Conservation (phyloP, 2,113 vertebrate species). For the Microtus richardsoni region DNA sequence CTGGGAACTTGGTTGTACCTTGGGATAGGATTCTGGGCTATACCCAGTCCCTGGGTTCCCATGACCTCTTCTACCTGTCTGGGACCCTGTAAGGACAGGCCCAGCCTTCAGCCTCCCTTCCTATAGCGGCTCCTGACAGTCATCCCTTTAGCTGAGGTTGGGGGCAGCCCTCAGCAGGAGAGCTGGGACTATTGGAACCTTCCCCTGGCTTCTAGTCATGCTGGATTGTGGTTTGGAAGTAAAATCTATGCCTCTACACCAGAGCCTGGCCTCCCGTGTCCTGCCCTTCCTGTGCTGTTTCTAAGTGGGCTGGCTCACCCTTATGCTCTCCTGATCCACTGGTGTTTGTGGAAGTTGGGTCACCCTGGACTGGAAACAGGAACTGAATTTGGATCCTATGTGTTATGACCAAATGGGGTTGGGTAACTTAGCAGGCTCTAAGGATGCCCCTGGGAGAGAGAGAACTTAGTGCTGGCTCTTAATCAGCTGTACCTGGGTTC, state of each 20-base stretch:
- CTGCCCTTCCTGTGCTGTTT: neutral
- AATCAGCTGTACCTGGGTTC: too few relatives aligned
- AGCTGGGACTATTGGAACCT: neutral
- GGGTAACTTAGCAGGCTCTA: too few relatives aligned
- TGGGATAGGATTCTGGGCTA: neutral
- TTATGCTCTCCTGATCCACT: neutral
- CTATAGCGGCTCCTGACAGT: neutral
- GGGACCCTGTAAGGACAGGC: neutral
- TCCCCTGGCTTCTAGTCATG: neutral
- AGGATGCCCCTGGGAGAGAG: neutral
- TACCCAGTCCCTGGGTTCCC: neutral
- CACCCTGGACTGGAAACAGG: neutral
- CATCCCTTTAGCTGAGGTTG: neutral
- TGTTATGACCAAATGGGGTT: neutral
- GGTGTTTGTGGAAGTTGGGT: neutral
- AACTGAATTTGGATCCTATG: neutral
- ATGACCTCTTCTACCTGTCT: slow-evolving; percentile 26
- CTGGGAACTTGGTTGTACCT: neutral
- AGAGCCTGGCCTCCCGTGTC: too few relatives aligned
- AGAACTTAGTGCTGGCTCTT: neutral
- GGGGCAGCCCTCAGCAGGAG: neutral
- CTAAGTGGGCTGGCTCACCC: too few relatives aligned
- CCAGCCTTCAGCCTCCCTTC: neutral
- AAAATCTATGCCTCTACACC: neutral
- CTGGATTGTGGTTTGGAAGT: neutral